Conservation (phyloP, 2,888 invertebrate species). For the Parelbella ahira region DNA sequence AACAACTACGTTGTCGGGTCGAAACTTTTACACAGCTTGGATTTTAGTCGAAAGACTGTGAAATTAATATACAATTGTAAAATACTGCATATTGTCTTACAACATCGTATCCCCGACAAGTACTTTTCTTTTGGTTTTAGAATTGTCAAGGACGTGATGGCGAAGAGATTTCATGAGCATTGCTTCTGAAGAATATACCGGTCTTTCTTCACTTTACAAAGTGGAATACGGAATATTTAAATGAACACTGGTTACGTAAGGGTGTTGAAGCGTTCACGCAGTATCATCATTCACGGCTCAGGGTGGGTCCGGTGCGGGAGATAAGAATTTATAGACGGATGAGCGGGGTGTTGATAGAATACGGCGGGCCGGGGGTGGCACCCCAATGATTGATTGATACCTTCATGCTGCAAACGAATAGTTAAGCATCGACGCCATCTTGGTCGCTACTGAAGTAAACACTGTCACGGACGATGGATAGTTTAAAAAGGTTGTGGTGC, state of each 20-base stretch:
- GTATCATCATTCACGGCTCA: slow-evolving; percentile 63
- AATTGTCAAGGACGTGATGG: slow-evolving; percentile 3
- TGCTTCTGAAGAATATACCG: slow-evolving; percentile 2
- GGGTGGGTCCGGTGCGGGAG: slow-evolving; percentile 53
- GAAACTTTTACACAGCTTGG: slow-evolving; percentile 4
- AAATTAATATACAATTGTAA: slow-evolving; percentile 6
- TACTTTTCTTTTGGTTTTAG: too few relatives aligned
- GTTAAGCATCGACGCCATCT: slow-evolving; percentile 38
- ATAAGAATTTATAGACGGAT: slow-evolving; percentile 73
- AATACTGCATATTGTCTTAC: background rate
- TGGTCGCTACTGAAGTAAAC: slow-evolving; percentile 32
- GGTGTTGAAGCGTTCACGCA: slow-evolving; percentile 50
- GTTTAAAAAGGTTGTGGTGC: too few relatives aligned
- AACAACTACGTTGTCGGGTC: slow-evolving; percentile 2
- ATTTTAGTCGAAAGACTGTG: slow-evolving; percentile 1
- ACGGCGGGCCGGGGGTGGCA: slow-evolving; percentile 54
- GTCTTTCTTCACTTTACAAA: slow-evolving; percentile 10
- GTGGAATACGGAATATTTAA: slow-evolving; percentile 22
- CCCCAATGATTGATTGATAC: slow-evolving; percentile 65
- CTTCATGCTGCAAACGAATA: slow-evolving; percentile 46
- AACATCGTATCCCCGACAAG: too few relatives aligned
- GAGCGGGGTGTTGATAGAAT: slow-evolving; percentile 65
- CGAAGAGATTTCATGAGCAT: slow-evolving; percentile 2
- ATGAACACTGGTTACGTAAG: slow-evolving; percentile 23
- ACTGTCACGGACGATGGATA: slow-evolving; percentile 33